Percentiles rank a stretch among this genome's conserved stretches.
Evolutionary conservation across 2,888 invertebrate species (phyloP).

Genomic region (Ormyrus labotus): DNA sequence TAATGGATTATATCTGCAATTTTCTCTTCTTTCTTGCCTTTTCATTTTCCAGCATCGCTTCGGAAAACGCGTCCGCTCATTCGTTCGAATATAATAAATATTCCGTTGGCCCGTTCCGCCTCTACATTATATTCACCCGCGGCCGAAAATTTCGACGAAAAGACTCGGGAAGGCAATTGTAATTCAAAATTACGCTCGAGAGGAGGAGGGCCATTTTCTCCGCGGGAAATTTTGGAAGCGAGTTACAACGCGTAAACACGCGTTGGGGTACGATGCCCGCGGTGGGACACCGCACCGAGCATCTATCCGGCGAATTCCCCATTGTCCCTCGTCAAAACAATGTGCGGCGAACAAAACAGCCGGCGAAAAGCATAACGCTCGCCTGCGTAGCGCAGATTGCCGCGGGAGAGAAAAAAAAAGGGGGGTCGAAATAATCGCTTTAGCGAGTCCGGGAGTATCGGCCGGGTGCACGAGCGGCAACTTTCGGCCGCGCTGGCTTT

Average conservation of each 20-base stretch:
- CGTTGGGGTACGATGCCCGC: neutral
- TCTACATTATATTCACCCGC: no score
- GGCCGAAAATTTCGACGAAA: no score
- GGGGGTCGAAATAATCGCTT: constrained; percentile 7
- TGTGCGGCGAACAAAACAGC: neutral
- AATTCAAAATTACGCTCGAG: neutral
- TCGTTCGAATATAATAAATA: no score
- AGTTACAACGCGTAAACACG: neutral
- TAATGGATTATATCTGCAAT: no score
- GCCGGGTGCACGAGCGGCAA: neutral
- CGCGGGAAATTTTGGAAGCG: no score
- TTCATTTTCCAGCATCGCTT: no score
- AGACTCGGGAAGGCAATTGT: neutral
- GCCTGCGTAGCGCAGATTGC: no score
- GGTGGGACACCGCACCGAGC: neutral
- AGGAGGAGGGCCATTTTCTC: no score
- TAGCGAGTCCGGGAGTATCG: constrained; percentile 25
- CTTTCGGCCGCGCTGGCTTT: constrained; percentile 3
- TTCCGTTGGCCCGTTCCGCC: no score
- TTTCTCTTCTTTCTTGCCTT: no score
- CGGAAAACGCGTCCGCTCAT: no score
- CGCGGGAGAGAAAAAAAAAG: no score
- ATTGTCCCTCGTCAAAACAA: constrained; percentile 10
- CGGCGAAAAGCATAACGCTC: neutral
- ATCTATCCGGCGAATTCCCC: constrained; percentile 4